Evolutionary conservation across 1,140 invertebrate species (phyloP), one percentile per base, ranked within the genome.

Genomic region (Trachymyrmex septentrionalis): DNA sequence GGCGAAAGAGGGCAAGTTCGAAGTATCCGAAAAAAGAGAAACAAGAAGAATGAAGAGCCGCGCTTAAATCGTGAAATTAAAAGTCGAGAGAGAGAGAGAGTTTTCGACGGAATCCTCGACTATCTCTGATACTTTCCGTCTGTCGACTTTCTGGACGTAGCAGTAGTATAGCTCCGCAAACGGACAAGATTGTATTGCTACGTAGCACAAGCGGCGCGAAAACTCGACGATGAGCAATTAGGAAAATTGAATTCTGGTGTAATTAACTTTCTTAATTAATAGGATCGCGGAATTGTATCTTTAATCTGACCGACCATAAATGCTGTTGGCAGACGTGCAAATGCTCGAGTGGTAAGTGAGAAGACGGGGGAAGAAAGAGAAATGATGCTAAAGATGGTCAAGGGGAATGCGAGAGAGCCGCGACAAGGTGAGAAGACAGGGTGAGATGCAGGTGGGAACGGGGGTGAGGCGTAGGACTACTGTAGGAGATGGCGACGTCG

Each of bases 241-340:
- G 86, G 90, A 91, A 93, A 93, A 93, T 93, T 93, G 90, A 92
- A 93, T 93, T 90, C 86, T 66, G 44, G 10, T 75, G 84, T 91
- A 93, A 93, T 91, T 92, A 93, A 92, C 90, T 93, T 93, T 93
- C 90, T 92, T 93, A 92, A 93, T 93, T 93, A 93, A 92, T 93
- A 92, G 86, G 92, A 93, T 92, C 88, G 88, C 63, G 82, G 87
- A 91, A 93, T 93, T 92, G 90, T 93, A 92, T 93, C 88, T 92
- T 92, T 92, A 92, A 93, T 92, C 87, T 92, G 88, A 73, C 77
- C 85, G 78, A 38, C 78, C 38, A 85, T 85, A 90, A 92, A 87
- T 91, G 86, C 30, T 78, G 59, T 72, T 91, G 88, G 85, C 86
- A 89, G 86, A 78, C 85, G 64, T 71, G 75, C 86, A 75, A 72